A percentile compares a stretch with the other conserved stretches of the same genome.
Conservation (phyloP, 2,113 vertebrate genomes). For the Lota lota region DNA sequence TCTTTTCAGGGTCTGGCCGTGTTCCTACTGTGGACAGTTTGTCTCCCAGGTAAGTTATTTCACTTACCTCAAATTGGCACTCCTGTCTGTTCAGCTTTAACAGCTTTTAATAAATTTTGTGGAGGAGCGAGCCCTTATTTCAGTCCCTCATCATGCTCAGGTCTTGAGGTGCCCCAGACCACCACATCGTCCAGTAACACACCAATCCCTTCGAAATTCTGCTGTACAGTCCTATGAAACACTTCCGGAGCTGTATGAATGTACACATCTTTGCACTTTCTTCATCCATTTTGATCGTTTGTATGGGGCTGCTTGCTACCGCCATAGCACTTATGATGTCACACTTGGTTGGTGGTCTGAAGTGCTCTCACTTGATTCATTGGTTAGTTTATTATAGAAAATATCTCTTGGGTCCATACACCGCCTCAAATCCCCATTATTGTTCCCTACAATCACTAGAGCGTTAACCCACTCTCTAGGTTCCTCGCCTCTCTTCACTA, state of each 20-base stretch:
- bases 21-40: too few relatives aligned
- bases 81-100: too few relatives aligned
- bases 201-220: constrained; percentile 9
- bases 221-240: constrained; percentile 5
- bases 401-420: background rate
- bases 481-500: background rate
- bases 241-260: background rate
- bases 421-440: background rate
- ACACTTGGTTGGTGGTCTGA: background rate
- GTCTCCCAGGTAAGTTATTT: too few relatives aligned
- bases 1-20: too few relatives aligned
- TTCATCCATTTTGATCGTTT: background rate
- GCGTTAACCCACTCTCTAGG: background rate
- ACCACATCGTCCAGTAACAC: background rate
- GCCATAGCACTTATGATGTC: constrained; percentile 7
- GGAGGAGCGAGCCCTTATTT: background rate
- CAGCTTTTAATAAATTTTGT: background rate
- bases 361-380: background rate
- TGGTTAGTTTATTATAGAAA: background rate
- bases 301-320: background rate
- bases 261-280: constrained; percentile 1
- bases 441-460: background rate
- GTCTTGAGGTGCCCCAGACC: background rate
- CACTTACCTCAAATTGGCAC: too few relatives aligned
- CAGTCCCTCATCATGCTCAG: constrained; percentile 10